These are phyloP conservation scores for Butorides virescens DNA, from an alignment of 2,113 vertebrate species.

Conservation along the genomic window DNA sequence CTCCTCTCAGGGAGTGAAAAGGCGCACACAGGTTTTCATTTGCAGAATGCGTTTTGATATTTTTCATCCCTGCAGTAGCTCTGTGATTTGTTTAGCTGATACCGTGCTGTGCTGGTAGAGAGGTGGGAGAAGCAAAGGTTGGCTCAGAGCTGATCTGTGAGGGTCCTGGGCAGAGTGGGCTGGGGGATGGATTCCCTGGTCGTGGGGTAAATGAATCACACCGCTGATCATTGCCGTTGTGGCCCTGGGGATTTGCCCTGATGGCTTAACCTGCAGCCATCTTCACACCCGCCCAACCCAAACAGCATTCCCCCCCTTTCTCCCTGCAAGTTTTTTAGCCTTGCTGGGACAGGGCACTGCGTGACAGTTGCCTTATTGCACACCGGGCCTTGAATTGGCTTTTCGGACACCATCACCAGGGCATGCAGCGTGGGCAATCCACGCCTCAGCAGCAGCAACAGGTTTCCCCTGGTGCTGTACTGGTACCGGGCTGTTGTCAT, in stretches of 20 bases:
- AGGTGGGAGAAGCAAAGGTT: neutral
- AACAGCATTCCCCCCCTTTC: neutral
- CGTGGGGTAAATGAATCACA: neutral
- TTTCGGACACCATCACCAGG: too few species aligned
- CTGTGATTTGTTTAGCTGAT: neutral
- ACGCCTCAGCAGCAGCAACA: neutral
- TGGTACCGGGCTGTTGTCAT: fast-evolving
- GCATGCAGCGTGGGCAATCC: fast-evolving
- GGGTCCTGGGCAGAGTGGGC: neutral
- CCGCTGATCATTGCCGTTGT: neutral
- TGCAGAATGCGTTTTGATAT: neutral
- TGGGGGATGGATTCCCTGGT: neutral
- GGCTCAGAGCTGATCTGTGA: neutral
- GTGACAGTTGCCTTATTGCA: too few species aligned
- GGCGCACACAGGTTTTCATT: neutral
- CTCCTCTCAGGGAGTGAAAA: neutral
- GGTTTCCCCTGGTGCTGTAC: neutral
- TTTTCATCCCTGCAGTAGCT: neutral
- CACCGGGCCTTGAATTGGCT: too few species aligned
- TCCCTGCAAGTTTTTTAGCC: neutral
- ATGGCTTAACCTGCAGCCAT: neutral
- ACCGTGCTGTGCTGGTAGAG: neutral
- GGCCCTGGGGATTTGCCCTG: neutral
- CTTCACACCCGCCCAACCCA: neutral
- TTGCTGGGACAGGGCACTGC: neutral